Base-by-base conservation (phyloP, 2,888 invertebrate genomes). In the Synanthedon myopaeformis region DNA sequence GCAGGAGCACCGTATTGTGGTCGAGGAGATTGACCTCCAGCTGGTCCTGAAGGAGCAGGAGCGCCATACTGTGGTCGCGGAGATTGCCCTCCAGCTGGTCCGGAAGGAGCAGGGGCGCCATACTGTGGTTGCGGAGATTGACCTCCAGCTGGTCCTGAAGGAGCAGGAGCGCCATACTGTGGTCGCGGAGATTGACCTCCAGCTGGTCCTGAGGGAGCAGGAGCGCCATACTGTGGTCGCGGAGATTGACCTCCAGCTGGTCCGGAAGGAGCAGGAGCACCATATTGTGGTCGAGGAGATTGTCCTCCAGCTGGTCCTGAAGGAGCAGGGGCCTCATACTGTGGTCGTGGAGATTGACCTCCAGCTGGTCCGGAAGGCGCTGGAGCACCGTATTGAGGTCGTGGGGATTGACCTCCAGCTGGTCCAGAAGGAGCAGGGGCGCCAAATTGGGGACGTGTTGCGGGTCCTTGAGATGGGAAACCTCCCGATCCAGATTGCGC, bases 391-490 rank as follows among this genome's bases (percentile, higher is more conserved):
- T 56, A 51, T 45, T 52, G 51, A 4, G 57, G 55, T 5, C 52
- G 55, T 11, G 58, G 59, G 50, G 60, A 56, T 14, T 63, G 58
- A 8, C 57, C 57, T 61, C 63, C 58, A n/a, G 58, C 51, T 2
- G 58, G 48, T 5, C 61, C 63, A 3, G 64, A 59, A 42, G 60
- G 49, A 2, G 57, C 58, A 42, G 49, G 35, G 48, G 45, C n/a
- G 35, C 55, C 56, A 48, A 54, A 51, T 49, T 49, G 49, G 3
- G 49, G 12, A 5, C 17, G 19, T 8, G 6, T 12, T 49, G 11
- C 12, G 17, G 13, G 6, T 12, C 14, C 17, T 14, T 49, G 49
- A 14, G 49, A 45, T n/a, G 45, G 13, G 45, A 45, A 45, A 11
- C 13, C 45, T 13, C 13, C 45, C 6, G 45, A 45, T n/a, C 45